Evolutionary conservation across 2,888 invertebrate species (phyloP), one percentile per base, ranked within the genome.

Genomic region (Lasioglossum morio): DNA sequence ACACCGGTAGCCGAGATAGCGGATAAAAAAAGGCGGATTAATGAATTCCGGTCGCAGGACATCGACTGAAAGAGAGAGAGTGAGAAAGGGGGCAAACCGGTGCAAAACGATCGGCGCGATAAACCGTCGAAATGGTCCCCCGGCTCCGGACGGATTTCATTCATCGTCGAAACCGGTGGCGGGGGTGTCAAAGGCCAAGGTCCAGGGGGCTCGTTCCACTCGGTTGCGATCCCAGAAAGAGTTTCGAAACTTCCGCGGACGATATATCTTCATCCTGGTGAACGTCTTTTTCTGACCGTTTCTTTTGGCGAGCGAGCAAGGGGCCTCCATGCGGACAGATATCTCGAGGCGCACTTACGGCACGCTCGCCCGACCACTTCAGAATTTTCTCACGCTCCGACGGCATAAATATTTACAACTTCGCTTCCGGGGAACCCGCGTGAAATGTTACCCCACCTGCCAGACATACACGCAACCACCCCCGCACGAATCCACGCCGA

Each of bases 401-500:
- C 79, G 88, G 88, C 88, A 92, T 93, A 93, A 93, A 93, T 93
- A 93, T 93, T 93, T 93, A 93, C 91, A 82, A 84, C 89, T 86
- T 85, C 88, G 87, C 87, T 92, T 90, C 87, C 90, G 85, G 83
- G 81, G 89, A 78, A 79, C 82, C 79, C 30, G 57, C 57, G 66
- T 40, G 77, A 77, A 48, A 74, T 63, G 34, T 34, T 73, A 48
- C 37, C 66, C 75, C 75, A 72, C 81, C 77, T 81, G 84, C 66
- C 74, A 77, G 72, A 69, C 69, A 0, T 7, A 12, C 34, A 27
- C 66, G 66, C 34, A 19, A 8, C 8, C 30, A 34, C 34, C 34
- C 30, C 30, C 53, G 53, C 53, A 0, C 53, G 53, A 53, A 10
- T 10, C 23, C 53, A 8, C 53, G 23, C 5, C 23, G 53, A 53